Conservation (phyloP, 2,888 invertebrate species). For the Cerastis leucographa region DNA sequence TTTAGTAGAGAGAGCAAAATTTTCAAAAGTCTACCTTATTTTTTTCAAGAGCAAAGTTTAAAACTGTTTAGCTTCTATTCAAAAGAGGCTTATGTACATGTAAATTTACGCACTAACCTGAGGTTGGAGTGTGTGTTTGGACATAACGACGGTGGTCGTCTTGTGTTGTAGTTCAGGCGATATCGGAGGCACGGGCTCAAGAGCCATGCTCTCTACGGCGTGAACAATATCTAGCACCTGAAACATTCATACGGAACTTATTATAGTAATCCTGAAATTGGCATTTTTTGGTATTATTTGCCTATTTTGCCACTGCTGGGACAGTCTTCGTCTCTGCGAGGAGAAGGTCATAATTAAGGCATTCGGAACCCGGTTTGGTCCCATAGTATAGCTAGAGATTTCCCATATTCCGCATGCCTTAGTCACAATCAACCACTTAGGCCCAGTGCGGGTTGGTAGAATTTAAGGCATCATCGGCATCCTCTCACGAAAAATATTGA, state of each 20-base stretch:
- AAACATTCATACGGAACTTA: not conserved
- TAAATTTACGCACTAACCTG: constrained; percentile 85
- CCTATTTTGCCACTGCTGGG: not conserved
- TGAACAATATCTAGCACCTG: constrained; percentile 97
- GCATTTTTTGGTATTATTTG: not conserved
- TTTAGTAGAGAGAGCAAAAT: constrained; percentile 3
- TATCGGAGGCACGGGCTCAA: constrained; percentile 92
- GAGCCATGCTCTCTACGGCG: constrained; percentile 96
- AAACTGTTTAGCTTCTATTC: constrained; percentile 17
- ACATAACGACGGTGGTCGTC: constrained; percentile 98
- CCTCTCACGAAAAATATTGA: too few species aligned
- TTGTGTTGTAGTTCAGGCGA: constrained; percentile 94
- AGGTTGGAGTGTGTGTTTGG: constrained; percentile 96
- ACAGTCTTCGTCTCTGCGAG: too few species aligned
- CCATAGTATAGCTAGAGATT: too few species aligned
- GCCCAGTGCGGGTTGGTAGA: too few species aligned
- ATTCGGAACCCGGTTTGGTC: too few species aligned
- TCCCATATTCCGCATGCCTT: too few species aligned
- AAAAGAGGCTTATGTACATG: constrained; percentile 4
- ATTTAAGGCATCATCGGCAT: too few species aligned
- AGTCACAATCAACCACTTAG: too few species aligned
- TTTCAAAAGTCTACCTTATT: not conserved
- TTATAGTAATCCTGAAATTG: not conserved
- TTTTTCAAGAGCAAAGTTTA: not conserved
- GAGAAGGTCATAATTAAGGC: too few species aligned